Base-by-base conservation (phyloP, 2,113 vertebrate species). In the Sapayoa aenigma region DNA sequence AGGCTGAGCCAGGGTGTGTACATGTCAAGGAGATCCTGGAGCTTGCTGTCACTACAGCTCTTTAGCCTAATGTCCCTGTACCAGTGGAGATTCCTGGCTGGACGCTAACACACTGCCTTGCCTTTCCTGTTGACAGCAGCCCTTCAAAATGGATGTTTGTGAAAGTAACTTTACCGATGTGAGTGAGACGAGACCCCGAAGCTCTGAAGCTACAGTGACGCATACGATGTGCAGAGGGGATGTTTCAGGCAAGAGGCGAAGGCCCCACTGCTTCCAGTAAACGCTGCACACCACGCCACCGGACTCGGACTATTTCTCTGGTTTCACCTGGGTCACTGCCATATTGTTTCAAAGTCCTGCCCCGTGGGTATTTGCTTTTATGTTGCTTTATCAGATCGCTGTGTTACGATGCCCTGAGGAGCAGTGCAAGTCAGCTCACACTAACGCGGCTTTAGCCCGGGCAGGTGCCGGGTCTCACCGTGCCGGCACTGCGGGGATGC, bases 401-500 rank as follows among this genome's bases (percentile, higher is more conserved):
- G 14, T 27, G 23, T 8, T 6, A 23, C 1, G 2, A 33, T 11
- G 27, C 6, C 6, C 27, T 0, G 42, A 37, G 44, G 4, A 3
- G 62, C 41, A 3, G 42, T 0, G 5, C 68, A 27, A 17, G 42
- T 22, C 27, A 12, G 28, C 21, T 24, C 23, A 3, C 53, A 1
- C 11, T 2, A 9, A 11, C 0, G 5, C 0, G 6, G 30, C 5
- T 58, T 42, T 3, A 42, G 60, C 74, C 56, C 8, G 6, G 55
- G 60, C 69, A 31, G 4, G 11, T 18, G 14, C 52, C 33, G 52
- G 58, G 37, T 17, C n/a, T 47, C 30, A 5, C 55, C 3, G 6
- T 3, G 39, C n/a, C 12, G 30, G 2, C 66, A 3, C 1, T 2
- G 33, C 28, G 0, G 0, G 55, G 30, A 2, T 13, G n/a, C 44